Base-by-base conservation (phyloP, 1,140 invertebrate genomes). In the Philotrypesis tridentata region DNA sequence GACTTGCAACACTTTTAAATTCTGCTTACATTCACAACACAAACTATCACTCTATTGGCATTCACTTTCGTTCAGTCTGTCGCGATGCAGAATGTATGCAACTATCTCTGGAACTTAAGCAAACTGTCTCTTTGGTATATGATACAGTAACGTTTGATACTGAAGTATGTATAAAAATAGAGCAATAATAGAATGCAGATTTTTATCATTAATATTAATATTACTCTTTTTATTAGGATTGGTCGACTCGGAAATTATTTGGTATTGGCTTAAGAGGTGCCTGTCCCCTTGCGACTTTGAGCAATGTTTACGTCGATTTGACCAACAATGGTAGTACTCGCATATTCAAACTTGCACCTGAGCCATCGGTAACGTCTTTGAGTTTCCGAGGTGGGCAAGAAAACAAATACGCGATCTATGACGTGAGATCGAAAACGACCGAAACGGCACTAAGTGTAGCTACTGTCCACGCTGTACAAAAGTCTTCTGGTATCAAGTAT, bases 21-120 rank as follows among this genome's bases (percentile, higher is more conserved):
- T 96, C 98, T 17, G 95, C 96, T 72, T 94, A 96, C 86, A 95
- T 99, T 74, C 97, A 99, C 88, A 98, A 98, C 88, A 97, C 97
- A 23, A 95, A 97, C 88, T 99, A 98, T 91, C 97, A 99, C 92
- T 98, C 97, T 0, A 92, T 98, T 67, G 96, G 95, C 67, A 91
- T 99, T 71, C 95, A 98, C 93, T 94, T 98, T 70, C 93, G 97
- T 81, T 95, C 95, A 68, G 92, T 97, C 71, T 98, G 97, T 92
- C 88, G 91, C 2, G 91, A 93, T 80, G 87, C 94, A 85, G 89
- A 93, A 76, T 98, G 97, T 88, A 92, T 91, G 17, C 90, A 92
- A 80, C 92, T 94, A 67, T 93, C 94, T 14, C 88, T 97, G 71
- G 97, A 98, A 90, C 92, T 98, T 11, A 95, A 94, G 73, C 96